phyloP scores from a whole-genome alignment of 2,888 invertebrate species.

The Brachypalpus laphriformis region DNA sequence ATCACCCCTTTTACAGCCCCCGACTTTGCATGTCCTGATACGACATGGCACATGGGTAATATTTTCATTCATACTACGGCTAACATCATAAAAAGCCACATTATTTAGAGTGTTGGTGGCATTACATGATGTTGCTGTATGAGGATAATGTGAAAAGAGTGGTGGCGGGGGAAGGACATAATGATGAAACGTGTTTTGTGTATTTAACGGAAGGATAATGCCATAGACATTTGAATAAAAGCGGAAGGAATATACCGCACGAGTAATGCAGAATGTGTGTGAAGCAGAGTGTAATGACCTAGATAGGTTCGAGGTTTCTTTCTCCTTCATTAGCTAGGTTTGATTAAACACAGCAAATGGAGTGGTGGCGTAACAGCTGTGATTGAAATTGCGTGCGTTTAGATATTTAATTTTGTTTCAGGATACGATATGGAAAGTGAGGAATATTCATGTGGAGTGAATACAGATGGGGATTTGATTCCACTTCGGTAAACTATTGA shows the following conservation, averaged over 20 bases:
- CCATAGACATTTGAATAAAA: constrained; percentile 41
- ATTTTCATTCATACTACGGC: constrained; percentile 62
- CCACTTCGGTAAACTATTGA: no score
- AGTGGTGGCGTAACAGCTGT: background rate
- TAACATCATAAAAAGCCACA: constrained; percentile 70
- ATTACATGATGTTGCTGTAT: constrained; percentile 54
- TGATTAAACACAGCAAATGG: constrained; percentile 31
- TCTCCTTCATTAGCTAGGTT: background rate
- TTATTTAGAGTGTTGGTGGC: constrained; percentile 68
- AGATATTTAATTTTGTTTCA: background rate
- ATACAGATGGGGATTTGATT: no score
- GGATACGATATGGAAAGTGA: background rate
- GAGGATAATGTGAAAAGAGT: constrained; percentile 10
- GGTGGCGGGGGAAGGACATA: constrained; percentile 22
- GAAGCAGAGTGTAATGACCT: constrained; percentile 56
- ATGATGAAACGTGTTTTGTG: constrained; percentile 59
- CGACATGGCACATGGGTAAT: constrained; percentile 67
- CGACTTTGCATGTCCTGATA: constrained; percentile 11
- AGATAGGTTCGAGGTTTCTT: constrained; percentile 17
- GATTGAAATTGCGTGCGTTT: background rate
- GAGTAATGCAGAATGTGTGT: constrained; percentile 4
- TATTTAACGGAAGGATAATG: constrained; percentile 60
- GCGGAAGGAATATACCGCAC: constrained; percentile 21
- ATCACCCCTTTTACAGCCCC: constrained; percentile 6
- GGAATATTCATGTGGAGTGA: no score